phyloP scores from a whole-genome alignment of 2,888 invertebrate species.

The Apodemia hepburni region DNA sequence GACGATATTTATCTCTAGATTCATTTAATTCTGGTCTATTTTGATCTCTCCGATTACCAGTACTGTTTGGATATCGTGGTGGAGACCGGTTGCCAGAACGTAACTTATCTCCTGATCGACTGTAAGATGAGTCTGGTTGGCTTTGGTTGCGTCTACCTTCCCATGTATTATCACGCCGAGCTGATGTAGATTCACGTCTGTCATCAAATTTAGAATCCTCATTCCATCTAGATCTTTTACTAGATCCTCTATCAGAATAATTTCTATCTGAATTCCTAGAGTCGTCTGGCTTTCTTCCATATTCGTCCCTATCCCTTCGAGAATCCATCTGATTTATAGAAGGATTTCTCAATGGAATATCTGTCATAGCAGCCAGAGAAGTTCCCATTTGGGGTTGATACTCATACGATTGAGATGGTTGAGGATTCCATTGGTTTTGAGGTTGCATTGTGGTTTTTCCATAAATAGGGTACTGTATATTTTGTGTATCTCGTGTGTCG shows the following conservation, averaged over 20 bases:
- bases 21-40: not conserved
- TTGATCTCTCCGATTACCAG: not conserved
- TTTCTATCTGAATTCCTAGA: conserved; percentile 3
- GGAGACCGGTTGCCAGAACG: not conserved
- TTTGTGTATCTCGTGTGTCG: conserved; percentile 8
- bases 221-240: not conserved
- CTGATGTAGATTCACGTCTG: not conserved
- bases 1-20: not conserved
- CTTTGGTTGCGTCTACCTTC: not conserved
- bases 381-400: not conserved
- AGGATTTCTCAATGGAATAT: too few species aligned
- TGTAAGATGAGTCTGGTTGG: not conserved
- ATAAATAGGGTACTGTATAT: not conserved
- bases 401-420: conserved; percentile 5
- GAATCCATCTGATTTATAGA: not conserved
- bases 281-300: not conserved
- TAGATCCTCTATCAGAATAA: not conserved
- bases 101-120: not conserved
- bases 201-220: not conserved
- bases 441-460: not conserved
- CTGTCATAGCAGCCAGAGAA: not conserved
- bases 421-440: conserved; percentile 19
- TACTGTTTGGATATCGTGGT: not conserved
- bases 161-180: not conserved
- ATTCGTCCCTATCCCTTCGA: not conserved